These are phyloP conservation scores for Agonopterix alstromeriana DNA, from an alignment of 2,888 invertebrate species.

Conservation along the genomic window DNA sequence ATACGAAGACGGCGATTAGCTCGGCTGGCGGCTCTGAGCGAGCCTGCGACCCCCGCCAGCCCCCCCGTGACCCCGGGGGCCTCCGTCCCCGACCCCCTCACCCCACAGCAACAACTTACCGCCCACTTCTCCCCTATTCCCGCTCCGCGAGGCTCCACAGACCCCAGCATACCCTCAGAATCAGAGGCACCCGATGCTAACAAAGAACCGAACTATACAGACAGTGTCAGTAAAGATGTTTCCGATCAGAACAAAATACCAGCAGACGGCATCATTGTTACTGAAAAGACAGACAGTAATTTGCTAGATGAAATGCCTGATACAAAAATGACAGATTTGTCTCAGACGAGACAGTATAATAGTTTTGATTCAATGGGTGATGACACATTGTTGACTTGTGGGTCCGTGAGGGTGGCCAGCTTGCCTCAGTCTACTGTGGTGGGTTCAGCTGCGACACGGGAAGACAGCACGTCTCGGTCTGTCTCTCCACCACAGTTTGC, in stretches of 20 bases:
- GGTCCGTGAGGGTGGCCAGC: conserved; percentile 57
- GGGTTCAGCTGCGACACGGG: conserved; percentile 47
- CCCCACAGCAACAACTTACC: conserved; percentile 22
- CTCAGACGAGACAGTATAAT: conserved; percentile 67
- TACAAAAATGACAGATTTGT: conserved; percentile 71
- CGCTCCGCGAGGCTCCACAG: conserved; percentile 38
- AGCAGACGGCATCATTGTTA: conserved; percentile 65
- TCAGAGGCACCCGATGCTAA: conserved; percentile 44
- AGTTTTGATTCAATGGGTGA: conserved; percentile 72
- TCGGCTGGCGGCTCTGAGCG: conserved; percentile 80
- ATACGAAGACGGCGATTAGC: conserved; percentile 86
- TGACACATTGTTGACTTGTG: conserved; percentile 62
- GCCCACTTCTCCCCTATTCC: conserved; percentile 37
- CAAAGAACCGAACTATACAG: conserved; percentile 56
- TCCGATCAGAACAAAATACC: conserved; percentile 57
- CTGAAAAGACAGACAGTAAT: conserved; percentile 66
- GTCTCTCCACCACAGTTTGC: conserved; percentile 68
- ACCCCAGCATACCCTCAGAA: conserved; percentile 44
- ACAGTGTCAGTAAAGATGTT: conserved; percentile 49
- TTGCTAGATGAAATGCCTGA: conserved; percentile 70
- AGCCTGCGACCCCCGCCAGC: conserved; percentile 65
- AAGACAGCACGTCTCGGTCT: conserved; percentile 63
- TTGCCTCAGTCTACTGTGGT: conserved; percentile 55
- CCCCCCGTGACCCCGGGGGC: conserved; percentile 66
- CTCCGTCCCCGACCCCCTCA: conserved; percentile 42